Conservation (phyloP, 2,797 vertebrate genomes). For the Aeoliscus strigatus region DNA sequence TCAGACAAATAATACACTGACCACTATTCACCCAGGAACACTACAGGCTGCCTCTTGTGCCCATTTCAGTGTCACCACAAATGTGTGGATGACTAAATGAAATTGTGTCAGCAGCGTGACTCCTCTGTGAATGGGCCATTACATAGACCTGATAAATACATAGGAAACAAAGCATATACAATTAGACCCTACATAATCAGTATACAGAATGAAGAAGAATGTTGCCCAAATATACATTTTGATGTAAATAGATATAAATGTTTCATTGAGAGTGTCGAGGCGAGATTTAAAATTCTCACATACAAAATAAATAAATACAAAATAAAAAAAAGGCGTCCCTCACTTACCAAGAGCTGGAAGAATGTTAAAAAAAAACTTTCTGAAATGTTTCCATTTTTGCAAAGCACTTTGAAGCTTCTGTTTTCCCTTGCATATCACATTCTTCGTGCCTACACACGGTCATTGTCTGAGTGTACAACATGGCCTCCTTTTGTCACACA, state of each 20-base stretch:
- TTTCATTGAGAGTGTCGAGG: too few relatives aligned
- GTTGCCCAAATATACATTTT: too few relatives aligned
- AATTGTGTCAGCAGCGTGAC: slow-evolving; percentile 8
- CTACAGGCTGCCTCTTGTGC: slow-evolving; percentile 47
- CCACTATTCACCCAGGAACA: slow-evolving; percentile 20
- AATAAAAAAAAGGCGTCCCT: too few relatives aligned
- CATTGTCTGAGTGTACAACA: slow-evolving; percentile 36
- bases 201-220: too few relatives aligned
- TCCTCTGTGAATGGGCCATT: too few relatives aligned
- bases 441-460: slow-evolving; percentile 40
- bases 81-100: slow-evolving; percentile 19
- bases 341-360: too few relatives aligned
- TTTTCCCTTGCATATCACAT: slow-evolving; percentile 30
- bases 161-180: too few relatives aligned
- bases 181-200: too few relatives aligned
- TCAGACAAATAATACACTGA: slow-evolving; percentile 33
- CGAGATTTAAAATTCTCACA: too few relatives aligned
- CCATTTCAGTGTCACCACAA: slow-evolving; percentile 13
- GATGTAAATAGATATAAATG: too few relatives aligned
- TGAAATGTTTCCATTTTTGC: slow-evolving; percentile 3
- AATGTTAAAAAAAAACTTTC: slow-evolving; percentile 6
- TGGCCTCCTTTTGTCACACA: slow-evolving; percentile 15
- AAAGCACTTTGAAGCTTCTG: slow-evolving; percentile 7
- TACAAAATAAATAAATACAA: too few relatives aligned
- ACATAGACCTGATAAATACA: too few relatives aligned